Evolutionary conservation across 2,888 invertebrate species (phyloP).

Genomic region (Epistrophe grossulariae): DNA sequence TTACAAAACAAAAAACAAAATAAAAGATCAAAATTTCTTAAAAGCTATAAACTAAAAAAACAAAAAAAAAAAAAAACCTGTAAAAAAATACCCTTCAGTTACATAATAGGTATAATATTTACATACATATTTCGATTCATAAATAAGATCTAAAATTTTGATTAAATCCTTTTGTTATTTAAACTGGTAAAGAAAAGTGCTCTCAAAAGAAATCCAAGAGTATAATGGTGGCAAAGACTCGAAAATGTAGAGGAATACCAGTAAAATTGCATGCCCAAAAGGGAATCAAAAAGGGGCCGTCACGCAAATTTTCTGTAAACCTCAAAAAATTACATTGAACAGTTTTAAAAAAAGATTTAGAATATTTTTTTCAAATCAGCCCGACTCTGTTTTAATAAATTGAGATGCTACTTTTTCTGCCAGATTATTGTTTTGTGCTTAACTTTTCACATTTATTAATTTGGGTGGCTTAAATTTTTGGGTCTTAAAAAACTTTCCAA

Average conservation of each 20-base stretch:
- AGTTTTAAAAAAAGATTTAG: background rate
- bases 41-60: too few species aligned
- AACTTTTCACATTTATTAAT: too few species aligned
- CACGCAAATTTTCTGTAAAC: slow-evolving; percentile 29
- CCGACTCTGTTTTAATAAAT: background rate
- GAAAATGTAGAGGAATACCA: background rate
- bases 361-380: background rate
- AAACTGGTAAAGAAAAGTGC: background rate
- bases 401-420: background rate
- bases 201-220: background rate
- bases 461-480: too few species aligned
- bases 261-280: slow-evolving; percentile 20
- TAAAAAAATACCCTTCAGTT: too few species aligned
- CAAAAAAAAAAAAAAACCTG: too few species aligned
- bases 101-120: too few species aligned
- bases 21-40: too few species aligned
- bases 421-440: background rate
- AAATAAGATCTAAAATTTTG: too few species aligned
- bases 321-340: background rate
- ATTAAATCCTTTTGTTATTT: background rate
- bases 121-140: too few species aligned
- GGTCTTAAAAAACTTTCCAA: too few species aligned
- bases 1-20: too few species aligned
- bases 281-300: slow-evolving; percentile 17
- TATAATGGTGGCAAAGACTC: background rate